Evolutionary conservation across 2,113 vertebrate species (phyloP).

Genomic region (Crotophaga sulcirostris): DNA sequence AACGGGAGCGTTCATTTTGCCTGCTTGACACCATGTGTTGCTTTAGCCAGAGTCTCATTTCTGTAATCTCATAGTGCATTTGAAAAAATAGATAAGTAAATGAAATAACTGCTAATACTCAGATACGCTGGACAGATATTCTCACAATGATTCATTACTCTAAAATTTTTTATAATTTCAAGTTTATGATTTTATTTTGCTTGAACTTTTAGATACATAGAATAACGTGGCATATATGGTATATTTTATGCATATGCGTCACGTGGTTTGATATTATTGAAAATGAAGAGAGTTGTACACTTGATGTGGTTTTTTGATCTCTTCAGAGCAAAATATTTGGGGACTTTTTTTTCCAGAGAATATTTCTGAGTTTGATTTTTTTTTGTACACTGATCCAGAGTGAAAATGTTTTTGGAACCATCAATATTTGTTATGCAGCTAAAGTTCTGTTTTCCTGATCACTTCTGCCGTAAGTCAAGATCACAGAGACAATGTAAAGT

Average conservation of each 20-base stretch:
- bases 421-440: background rate
- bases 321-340: background rate
- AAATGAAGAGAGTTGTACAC: background rate
- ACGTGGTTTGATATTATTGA: background rate
- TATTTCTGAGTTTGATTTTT: background rate
- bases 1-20: rapidly evolving
- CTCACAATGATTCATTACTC: background rate
- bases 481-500: background rate
- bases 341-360: background rate
- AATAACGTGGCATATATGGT: background rate
- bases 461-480: background rate
- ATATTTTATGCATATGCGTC: background rate
- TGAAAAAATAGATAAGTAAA: background rate
- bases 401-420: background rate
- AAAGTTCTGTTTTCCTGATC: background rate
- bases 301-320: background rate
- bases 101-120: background rate
- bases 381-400: background rate
- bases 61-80: background rate
- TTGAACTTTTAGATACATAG: background rate
- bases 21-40: rapidly evolving
- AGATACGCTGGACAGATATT: background rate
- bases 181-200: background rate
- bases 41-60: background rate
- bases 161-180: background rate